Base-by-base conservation (phyloP, 2,888 invertebrate species). In the Drosophila formosana region DNA sequence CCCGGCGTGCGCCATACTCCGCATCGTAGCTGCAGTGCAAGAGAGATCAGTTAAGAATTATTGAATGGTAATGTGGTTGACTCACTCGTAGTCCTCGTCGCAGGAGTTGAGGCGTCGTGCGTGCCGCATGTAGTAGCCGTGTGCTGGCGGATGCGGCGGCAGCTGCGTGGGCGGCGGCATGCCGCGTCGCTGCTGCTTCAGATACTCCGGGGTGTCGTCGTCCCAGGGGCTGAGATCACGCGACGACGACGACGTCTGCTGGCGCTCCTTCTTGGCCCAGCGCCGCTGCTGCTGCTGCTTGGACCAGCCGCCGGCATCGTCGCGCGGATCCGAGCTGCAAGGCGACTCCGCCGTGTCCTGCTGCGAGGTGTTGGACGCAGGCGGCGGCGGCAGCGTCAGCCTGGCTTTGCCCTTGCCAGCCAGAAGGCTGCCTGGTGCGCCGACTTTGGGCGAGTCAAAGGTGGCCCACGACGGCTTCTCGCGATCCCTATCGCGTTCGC, bases 211-310 rank as follows among this genome's bases (percentile, higher is more conserved):
- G 85, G 80, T 93, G 82, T 96, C 96, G 72, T 96, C 96, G 70
- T 96, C 96, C 96, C 96, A 96, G 2, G 96, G 96, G 50, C 96
- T 96, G 25, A 95, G 95, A 90, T 97, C 96, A 0, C 96, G 93
- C 0, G 96, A 96, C 6, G 95, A 95, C 0, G 96, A 96, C 0
- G 96, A 95, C 0, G 95, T 94, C 90, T 95, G 95, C 91, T 95
- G 95, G 1, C 90, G 89, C 3, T 90, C 90, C 18, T 94, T 94
- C 91, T 93, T 93, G 81, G 89, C 93, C 93, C 94, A 93, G 76
- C 94, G 93, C 0, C 89, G 88, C 6, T 83, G 88, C 47, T 85
- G 84, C 52, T 84, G 89, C 53, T 85, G 83, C 55, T 92, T 91
- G 66, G 92, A 92, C 93, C 94, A 94, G 11, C 94, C 75, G 34